These are phyloP conservation scores for Crotalus helleri DNA, from an alignment of 2,113 vertebrate species.

Conservation along the genomic window DNA sequence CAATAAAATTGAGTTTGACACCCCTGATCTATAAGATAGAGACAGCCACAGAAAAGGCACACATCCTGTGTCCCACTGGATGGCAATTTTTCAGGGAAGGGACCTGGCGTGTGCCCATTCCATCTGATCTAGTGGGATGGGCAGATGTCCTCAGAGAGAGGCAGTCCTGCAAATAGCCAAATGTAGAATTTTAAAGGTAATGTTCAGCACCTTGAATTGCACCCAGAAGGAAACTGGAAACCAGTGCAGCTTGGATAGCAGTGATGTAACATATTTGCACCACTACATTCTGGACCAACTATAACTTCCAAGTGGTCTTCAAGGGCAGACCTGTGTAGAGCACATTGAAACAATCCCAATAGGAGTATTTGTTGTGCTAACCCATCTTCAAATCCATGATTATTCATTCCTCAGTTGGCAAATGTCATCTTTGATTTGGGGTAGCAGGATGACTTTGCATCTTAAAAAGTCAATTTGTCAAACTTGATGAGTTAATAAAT, in stretches of 20 bases:
- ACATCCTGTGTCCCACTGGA: not conserved
- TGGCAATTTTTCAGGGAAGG: not conserved
- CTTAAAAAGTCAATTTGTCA: not conserved
- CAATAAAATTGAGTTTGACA: too few relatives aligned
- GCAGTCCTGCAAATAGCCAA: not conserved
- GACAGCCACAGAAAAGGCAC: not conserved
- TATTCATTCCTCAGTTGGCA: not conserved
- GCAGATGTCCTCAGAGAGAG: too few relatives aligned
- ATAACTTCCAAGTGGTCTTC: not conserved
- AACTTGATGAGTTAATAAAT: not conserved
- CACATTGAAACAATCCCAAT: not conserved
- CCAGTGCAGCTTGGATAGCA: not conserved
- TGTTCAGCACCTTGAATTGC: not conserved
- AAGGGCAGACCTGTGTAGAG: not conserved
- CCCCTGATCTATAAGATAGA: not conserved
- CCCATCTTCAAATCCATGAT: not conserved
- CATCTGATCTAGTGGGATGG: not conserved
- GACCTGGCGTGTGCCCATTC: not conserved
- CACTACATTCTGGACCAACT: not conserved
- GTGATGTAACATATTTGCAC: not conserved
- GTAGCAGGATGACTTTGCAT: not conserved
- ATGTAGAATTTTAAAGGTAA: not conserved
- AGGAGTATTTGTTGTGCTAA: not conserved
- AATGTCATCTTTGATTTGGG: not conserved
- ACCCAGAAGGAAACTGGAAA: not conserved